Base-by-base conservation (phyloP, 2,888 invertebrate genomes). In the Biston stratarius region DNA sequence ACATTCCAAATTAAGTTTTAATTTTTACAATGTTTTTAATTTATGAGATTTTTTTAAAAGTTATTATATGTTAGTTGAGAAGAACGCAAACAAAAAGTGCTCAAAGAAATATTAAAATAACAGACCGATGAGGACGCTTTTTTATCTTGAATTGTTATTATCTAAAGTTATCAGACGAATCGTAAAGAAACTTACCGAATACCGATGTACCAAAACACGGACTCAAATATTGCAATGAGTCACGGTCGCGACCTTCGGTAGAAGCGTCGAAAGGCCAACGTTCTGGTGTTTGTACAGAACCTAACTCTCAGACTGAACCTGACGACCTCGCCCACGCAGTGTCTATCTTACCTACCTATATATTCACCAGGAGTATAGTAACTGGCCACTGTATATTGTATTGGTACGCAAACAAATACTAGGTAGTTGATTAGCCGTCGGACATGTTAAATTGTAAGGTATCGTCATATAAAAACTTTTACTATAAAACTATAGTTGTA, bases 221-320 rank as follows among this genome's bases (percentile, higher is more conserved):
- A 57, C 44, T 48, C 61, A 61, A 65, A 69, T 71, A 61, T 69
- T 68, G 70, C 57, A 69, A 71, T 71, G 70, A 80, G 78, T 80
- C 82, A 83, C 70, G 83, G 83, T 61, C 81, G 64, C 76, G 81
- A 80, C 83, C 83, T 83, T 83, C 79, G 72, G 69, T 67, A 69
- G 67, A 60, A 72, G 73, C 74, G 66, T 68, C 70, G 74, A 87
- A 85, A 90, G 89, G 89, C 87, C 87, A 87, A 89, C 80, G 89
- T 82, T 83, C 88, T 81, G 77, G 77, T 75, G 79, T 81, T 81
- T 82, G 79, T 78, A 76, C 74, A 76, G 79, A 83, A 78, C 73
- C 79, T 81, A 81, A 78, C 77, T 71, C 64, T 63, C 66, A 59
- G 70, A 74, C 72, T 78, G 77, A 80, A 86, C 80, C 76, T 71